Evolutionary conservation across 2,113 vertebrate species (phyloP), one percentile per base, ranked within the genome.

Genomic region (Platysternon megacephalum): DNA sequence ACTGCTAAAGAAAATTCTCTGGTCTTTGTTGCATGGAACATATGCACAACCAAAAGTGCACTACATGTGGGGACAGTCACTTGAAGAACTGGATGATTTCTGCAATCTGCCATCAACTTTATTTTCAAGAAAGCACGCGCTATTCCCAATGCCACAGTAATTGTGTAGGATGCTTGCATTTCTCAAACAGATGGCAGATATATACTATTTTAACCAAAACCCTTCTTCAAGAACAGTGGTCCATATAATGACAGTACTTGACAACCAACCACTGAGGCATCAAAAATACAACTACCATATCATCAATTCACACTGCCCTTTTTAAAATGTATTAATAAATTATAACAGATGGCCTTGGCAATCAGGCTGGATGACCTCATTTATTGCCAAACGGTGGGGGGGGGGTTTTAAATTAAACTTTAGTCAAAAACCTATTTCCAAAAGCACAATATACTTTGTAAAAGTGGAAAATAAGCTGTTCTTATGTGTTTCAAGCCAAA

Each of bases 41-140:
- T 39, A 21, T 39, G 35, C n/a, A 39, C 35, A 72, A 72, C 19
- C 17, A n/a, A 21, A 39, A 39, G 13, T 16, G 58, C 6, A 35
- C 29, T 61, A 61, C 13, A 35, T 32, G 6, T 61, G 14, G 65
- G 65, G 65, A 39, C 65, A 72, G 65, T 39, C 65, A 72, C 65
- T 39, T 39, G 19, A 72, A 72, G 95, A 98, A 96, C 94, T 96
- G 96, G 88, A 95, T 96, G 96, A 96, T 98, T 98, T 98, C 95
- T 98, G 56, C 97, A 98, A 97, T 96, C 95, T 98, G 97, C 96
- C 95, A 94, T 97, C 97, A 96, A 94, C 92, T 98, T 95, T 96
- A 93, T 98, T 98, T 98, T 97, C 94, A 96, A 96, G 95, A 96
- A 95, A 95, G 97, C 97, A 97, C 3, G 22, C 96, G 90, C 96